Evolutionary conservation across 1,140 invertebrate genomes (phyloP), one percentile per base, ranked within the genome.

Genomic region (Spodoptera frugiperda): DNA sequence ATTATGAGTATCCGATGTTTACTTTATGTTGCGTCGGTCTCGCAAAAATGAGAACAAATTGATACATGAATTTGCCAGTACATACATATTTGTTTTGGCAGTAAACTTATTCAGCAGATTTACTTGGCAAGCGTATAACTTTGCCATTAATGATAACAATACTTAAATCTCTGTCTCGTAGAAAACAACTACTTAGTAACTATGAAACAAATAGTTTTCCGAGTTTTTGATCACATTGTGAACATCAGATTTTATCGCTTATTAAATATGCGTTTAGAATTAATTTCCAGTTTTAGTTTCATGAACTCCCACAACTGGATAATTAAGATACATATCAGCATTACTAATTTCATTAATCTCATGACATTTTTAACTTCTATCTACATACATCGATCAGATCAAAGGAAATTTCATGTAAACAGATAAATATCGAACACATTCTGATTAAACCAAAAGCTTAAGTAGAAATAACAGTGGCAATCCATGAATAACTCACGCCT

Each of bases 401-500:
- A 46, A 19, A 54, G 15, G 39, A 14, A 68, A 25, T 51, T 51
- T 49, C 21, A 30, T 15, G 48, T 57, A 25, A 72, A 72, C 33
- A 72, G 33, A 72, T 72, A n/a, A 39, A 68, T 25, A 51, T 49
- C 46, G n/a, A 51, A 51, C 44, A 51, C 46, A 51, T 68, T 49
- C n/a, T 68, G 15, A 63, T 25, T 15, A 44, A 30, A 57, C 53
- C 33, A 55, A 55, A 53, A 39, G 12, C 33, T 17, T 39, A 55
- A 63, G 46, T 51, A 74, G 12, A 63, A 15, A 25, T 51, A 74
- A 33, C 30, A 39, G 61, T 71, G 76, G 19, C 73, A 80, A 63
- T 77, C 76, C 80, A 81, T 82, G 65, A 80, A 81, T 71, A 84
- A 76, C 78, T 80, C 79, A 83, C 82, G 67, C 65, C 77, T 67